Evolutionary conservation across 2,888 invertebrate genomes (phyloP).

Genomic region (Archaeoteleia sp.): DNA sequence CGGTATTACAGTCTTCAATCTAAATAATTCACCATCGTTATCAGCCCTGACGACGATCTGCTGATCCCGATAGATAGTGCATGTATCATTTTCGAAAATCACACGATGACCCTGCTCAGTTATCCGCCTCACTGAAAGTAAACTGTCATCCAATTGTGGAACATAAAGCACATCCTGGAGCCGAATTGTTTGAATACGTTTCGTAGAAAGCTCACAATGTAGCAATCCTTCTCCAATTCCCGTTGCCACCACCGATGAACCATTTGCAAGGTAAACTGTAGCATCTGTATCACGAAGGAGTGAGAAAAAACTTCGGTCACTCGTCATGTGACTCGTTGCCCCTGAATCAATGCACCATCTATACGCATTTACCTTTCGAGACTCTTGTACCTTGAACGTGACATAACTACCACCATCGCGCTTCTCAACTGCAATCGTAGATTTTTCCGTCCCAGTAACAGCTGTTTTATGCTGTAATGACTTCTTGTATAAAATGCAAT

Average conservation of each 20-base stretch:
- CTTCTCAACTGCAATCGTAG: no score
- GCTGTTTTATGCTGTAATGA: conserved; percentile 5
- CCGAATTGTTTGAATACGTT: conserved; percentile 17
- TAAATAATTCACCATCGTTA: conserved; percentile 33
- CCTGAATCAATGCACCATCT: conserved; percentile 25
- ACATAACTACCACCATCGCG: not conserved
- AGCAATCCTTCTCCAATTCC: conserved; percentile 23
- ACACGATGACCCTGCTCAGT: conserved; percentile 35
- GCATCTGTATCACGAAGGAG: not conserved
- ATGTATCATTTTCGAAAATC: conserved; percentile 37
- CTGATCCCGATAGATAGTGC: conserved; percentile 28
- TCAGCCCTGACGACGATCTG: conserved; percentile 32
- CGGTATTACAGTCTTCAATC: not conserved
- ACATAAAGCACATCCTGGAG: conserved; percentile 52
- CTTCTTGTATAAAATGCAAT: conserved; percentile 11
- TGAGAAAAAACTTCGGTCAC: conserved; percentile 4
- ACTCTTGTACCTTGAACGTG: not conserved
- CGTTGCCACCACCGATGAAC: conserved; percentile 6
- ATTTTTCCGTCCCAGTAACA: no score
- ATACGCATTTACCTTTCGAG: not conserved
- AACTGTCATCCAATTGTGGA: conserved; percentile 43
- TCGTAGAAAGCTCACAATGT: not conserved
- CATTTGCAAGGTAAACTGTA: conserved; percentile 16
- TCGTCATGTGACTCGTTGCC: conserved; percentile 36
- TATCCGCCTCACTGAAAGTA: conserved; percentile 52